Conservation (phyloP, 2,797 vertebrate species). For the Sebastolobus alascanus region DNA sequence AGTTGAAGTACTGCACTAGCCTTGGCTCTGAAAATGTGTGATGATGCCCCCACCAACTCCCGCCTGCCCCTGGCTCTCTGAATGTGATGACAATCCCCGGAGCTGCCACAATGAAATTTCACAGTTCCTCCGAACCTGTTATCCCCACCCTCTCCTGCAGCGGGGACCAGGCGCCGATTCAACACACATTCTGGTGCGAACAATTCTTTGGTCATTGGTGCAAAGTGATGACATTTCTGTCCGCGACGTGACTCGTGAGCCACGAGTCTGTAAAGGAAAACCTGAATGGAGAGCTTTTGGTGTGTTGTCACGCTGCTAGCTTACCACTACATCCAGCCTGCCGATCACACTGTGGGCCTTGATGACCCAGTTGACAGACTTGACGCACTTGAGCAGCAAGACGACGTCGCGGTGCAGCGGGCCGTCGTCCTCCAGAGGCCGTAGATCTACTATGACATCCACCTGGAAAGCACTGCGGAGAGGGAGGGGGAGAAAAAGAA, state of each 20-base stretch:
- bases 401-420: constrained; percentile 87
- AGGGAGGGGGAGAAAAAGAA: constrained; percentile 11
- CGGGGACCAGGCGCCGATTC: constrained; percentile 35
- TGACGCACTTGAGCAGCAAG: constrained; percentile 93
- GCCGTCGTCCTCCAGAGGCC: constrained; percentile 84
- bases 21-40: constrained; percentile 43
- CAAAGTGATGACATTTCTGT: constrained; percentile 58
- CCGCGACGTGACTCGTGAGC: constrained; percentile 24
- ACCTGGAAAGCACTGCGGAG: constrained; percentile 93
- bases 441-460: constrained; percentile 95
- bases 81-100: constrained; percentile 57
- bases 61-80: background rate
- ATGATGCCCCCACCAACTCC: constrained; percentile 9
- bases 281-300: constrained; percentile 8
- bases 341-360: constrained; percentile 89
- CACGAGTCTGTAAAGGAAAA: constrained; percentile 6
- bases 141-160: constrained; percentile 35
- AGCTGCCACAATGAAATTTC: constrained; percentile 59
- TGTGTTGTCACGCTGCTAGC: constrained; percentile 56
- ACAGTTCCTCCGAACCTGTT: constrained; percentile 62
- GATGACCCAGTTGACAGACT: constrained; percentile 98
- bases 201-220: constrained; percentile 29
- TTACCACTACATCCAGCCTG: constrained; percentile 91
- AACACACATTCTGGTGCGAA: constrained; percentile 49
- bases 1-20: constrained; percentile 41